Conservation (phyloP, 2,113 vertebrate species). For the Anguilla japonica region DNA sequence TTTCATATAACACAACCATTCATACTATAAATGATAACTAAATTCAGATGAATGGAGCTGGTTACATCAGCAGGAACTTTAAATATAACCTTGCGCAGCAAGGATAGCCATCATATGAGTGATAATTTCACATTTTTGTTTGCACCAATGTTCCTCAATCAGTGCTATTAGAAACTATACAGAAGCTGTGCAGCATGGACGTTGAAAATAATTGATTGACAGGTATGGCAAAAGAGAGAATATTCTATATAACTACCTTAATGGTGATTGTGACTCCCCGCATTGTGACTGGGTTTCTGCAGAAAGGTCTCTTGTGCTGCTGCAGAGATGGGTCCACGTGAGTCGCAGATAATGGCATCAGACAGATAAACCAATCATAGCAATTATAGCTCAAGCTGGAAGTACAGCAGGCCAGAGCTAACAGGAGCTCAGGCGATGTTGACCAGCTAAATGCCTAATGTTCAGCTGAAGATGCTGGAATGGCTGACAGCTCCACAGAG, state of each 20-base stretch:
- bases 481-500: background rate
- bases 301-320: background rate
- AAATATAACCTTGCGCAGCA: background rate
- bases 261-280: background rate
- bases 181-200: too few species aligned
- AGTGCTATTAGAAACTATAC: background rate
- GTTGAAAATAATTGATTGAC: background rate
- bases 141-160: too few species aligned
- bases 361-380: conserved; percentile 1
- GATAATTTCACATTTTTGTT: too few species aligned
- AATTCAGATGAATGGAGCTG: background rate
- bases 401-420: background rate
- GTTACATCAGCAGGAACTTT: background rate
- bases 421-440: conserved; percentile 16
- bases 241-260: background rate
- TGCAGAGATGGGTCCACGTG: background rate
- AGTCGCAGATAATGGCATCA: conserved; percentile 4
- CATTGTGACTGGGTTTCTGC: background rate
- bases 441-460: background rate
- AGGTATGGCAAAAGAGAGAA: background rate
- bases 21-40: background rate
- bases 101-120: background rate
- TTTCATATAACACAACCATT: background rate
- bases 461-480: background rate
- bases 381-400: conserved; percentile 8